Base-by-base conservation (phyloP, 2,888 invertebrate species). In the Megastigmus dorsalis region DNA sequence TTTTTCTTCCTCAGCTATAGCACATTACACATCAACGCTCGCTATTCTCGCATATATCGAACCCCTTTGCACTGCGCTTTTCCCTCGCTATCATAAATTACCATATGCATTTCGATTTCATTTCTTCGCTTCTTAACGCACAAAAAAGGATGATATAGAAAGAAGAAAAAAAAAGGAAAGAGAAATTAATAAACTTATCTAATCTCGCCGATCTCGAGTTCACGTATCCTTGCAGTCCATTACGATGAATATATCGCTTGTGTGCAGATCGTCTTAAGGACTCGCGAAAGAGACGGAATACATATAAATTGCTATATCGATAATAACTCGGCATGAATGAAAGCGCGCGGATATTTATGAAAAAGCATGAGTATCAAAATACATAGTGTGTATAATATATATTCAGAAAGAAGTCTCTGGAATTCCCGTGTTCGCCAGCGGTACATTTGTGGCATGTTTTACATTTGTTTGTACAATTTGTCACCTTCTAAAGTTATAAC, bases 361-460 rank as follows among this genome's bases (percentile, higher is more conserved):
- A 26, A 52, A 52, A 50, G 26, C 41, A 28, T 28, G 52, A 52
- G 52, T 65, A 66, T 66, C 26, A 54, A 66, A 54, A 66, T 54
- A 54, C 20, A 10, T 63, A 63, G 10, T 36, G 13, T 55, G n/a
- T 36, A 60, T 60, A 60, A 6, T 59, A 59, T 59, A 26, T 50
- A 30, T 36, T 43, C 30, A 28, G 36, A 54, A 41, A 43, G 15
- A 41, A 43, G 15, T 41, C 41, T 18, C 9, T 43, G 43, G 1
- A 10, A 41, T 43, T 43, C 18, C 13, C 20, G 5, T n/a, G n/a
- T n/a, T n/a, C n/a, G n/a, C n/a, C n/a, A n/a, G n/a, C n/a, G n/a
- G n/a, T n/a, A 57, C 13, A 57, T 28, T 52, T 52, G 1, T 5
- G 3, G 2, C 15, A 0, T 13, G 6, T 15, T 23, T 7, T 13